Conservation (phyloP, 1,140 invertebrate genomes). For the Aphis craccivora region DNA sequence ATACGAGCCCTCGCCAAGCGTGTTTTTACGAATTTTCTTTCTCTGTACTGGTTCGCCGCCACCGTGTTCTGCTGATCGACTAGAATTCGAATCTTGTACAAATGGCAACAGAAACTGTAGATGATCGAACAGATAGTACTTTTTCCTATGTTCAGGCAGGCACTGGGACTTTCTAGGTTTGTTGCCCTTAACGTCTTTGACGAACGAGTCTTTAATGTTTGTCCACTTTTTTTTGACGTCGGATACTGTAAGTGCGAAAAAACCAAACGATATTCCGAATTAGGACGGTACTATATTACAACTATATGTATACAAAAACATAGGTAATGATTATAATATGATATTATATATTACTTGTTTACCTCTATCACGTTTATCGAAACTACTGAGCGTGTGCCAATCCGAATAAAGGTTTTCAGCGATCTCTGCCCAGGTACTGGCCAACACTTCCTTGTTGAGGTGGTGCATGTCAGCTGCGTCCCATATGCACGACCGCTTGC, state of each 20-base stretch:
- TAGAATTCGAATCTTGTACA: not conserved
- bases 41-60: not conserved
- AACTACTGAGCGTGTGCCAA: not conserved
- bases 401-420: slow-evolving; percentile 29
- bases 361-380: slow-evolving; percentile 43
- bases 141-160: slow-evolving; percentile 3
- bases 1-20: not conserved
- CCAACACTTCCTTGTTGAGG: slow-evolving; percentile 47
- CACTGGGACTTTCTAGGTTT: not conserved
- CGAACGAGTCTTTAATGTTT: slow-evolving; percentile 54
- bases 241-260: not conserved
- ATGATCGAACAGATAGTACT: slow-evolving; percentile 49
- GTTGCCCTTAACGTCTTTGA: slow-evolving; percentile 44
- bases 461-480: slow-evolving; percentile 37
- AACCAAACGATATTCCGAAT: not conserved
- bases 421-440: slow-evolving; percentile 25
- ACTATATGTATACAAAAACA: not conserved
- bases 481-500: slow-evolving; percentile 44
- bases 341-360: not conserved
- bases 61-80: not conserved
- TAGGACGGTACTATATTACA: not conserved
- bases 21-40: not conserved
- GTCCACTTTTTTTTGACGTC: slow-evolving; percentile 51
- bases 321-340: not conserved
- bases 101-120: slow-evolving; percentile 41